Evolutionary conservation across 2,113 vertebrate genomes (phyloP), one percentile per base, ranked within the genome.

Genomic region (Todiramphus saurophagus): DNA sequence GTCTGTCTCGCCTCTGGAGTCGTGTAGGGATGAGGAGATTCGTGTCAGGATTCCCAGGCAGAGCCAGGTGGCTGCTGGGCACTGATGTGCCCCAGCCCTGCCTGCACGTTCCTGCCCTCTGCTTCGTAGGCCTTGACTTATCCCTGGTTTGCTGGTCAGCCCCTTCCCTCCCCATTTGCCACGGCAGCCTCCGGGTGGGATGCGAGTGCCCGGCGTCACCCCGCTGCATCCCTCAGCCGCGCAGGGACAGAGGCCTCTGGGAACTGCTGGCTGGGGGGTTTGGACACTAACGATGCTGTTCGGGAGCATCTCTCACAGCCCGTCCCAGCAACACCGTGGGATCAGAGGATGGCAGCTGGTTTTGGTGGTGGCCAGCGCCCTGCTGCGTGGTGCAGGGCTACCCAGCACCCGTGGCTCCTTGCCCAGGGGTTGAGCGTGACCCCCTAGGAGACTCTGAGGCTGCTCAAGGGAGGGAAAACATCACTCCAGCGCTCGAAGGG

Each of bases 1-100:
- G 31, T 31, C 62, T 37, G 44, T 5, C 66, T 63, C n/a, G 23
- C 46, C 92, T 81, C 86, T 17, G 51, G 95, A 67, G 87, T 17
- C 46, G 33, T 89, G 93, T 89, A 31, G 67, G 84, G 78, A 91
- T 33, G 23, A 82, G 80, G 80, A 60, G 77, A 77, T 74, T 31
- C 76, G 2, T 93, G 93, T 93, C 62, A 11, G 88, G 72, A 84
- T 78, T 94, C 67, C 89, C 67, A 56, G 92, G 81, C 89, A 86
- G 68, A 62, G 78, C 58, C 11, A 16, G 72, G 60, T 46, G 33
- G 91, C 82, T 58, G 76, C 72, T 6, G 74, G 93, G 39, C 10
- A 8, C 67, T 8, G 9, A 8, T 12, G 10, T 15, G 51, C 66
- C 41, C 43, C 43, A 12, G 59, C 79, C 55, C 41, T 50, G 55